A percentile compares a stretch with the other conserved stretches of the same genome.
These are phyloP conservation scores for Tachysurus vachellii DNA, from an alignment of 2,113 vertebrate species.

Conservation along the genomic window DNA sequence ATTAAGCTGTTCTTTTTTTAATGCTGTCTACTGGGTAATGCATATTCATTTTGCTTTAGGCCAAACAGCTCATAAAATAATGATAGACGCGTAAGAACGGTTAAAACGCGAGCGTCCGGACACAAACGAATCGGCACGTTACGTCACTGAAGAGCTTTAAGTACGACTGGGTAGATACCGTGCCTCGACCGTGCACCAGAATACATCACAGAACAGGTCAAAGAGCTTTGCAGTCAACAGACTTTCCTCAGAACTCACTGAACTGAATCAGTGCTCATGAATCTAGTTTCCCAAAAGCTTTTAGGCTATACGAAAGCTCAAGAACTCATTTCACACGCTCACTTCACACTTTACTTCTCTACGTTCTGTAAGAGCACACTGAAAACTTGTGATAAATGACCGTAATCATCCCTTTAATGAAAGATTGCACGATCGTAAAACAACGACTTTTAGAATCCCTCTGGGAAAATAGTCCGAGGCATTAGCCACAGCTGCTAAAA, in stretches of 20 bases:
- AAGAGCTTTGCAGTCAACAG: neutral
- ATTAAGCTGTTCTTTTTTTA: slow-evolving; percentile 21
- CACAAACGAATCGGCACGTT: neutral
- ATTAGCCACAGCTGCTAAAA: slow-evolving; percentile 30
- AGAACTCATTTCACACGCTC: neutral
- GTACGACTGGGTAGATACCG: no score
- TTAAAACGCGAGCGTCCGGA: neutral
- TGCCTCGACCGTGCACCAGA: neutral
- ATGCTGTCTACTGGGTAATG: slow-evolving; percentile 1
- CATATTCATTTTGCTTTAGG: slow-evolving; percentile 18
- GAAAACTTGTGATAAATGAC: neutral
- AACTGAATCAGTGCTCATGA: neutral
- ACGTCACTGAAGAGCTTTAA: neutral
- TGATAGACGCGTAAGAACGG: neutral
- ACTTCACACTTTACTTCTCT: neutral
- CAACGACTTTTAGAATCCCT: neutral
- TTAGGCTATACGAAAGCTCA: neutral
- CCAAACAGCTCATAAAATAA: slow-evolving; percentile 14
- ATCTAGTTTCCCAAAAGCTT: neutral
- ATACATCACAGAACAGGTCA: neutral
- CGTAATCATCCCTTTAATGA: neutral
- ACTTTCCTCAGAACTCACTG: neutral
- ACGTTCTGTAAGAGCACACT: neutral
- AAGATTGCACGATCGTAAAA: neutral
- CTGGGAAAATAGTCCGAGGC: neutral